Base-by-base conservation (phyloP, 2,113 vertebrate genomes). In the Carassius gibelio region DNA sequence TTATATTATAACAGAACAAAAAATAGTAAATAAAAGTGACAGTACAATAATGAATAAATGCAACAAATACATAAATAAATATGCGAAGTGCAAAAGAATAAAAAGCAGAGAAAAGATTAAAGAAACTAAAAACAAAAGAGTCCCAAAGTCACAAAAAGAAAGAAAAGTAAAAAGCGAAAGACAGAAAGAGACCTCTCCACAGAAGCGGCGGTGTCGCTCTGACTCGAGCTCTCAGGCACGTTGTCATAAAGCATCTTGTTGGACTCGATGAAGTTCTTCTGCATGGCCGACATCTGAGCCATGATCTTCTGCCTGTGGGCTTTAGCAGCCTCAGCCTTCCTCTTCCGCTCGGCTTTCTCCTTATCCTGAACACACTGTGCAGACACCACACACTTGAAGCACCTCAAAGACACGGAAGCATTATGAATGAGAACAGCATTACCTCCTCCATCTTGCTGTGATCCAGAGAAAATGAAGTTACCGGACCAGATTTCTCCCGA, bases 201-300 rank as follows among this genome's bases (percentile, higher is more conserved):
- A 2, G 88, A 19, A 0, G 72, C 5, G 1, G 85, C 80, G 15
- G 92, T 61, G 66, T 93, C 92, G 30, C 89, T 93, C 59, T 93
- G 93, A 9, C 74, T 85, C 1, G 88, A 91, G 0, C 93, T 94
- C 87, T 99, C 97, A 78, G 95, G 92, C 59, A 97, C 94, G 85
- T 95, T 98, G 88, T 99, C 97, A 52, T 98, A 99, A 7, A 99
- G 94, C 85, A 98, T 95, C 87, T 97, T 99, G 90, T 99, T 96
- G 59, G 96, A 97, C 94, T 99, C 98, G 42, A 99, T 99, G 86
- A 99, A 99, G 92, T 98, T 99, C 90, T 95, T 99, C 94, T 99
- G 98, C 93, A 99, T 95, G 23, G 96, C 96, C 61, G 98, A 99
- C 97, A 99, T 99, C 90, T 99, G 98, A 82, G 97, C 98, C 98